Base-by-base conservation (phyloP, 2,888 invertebrate species). In the Eutolmus rufibarbis region DNA sequence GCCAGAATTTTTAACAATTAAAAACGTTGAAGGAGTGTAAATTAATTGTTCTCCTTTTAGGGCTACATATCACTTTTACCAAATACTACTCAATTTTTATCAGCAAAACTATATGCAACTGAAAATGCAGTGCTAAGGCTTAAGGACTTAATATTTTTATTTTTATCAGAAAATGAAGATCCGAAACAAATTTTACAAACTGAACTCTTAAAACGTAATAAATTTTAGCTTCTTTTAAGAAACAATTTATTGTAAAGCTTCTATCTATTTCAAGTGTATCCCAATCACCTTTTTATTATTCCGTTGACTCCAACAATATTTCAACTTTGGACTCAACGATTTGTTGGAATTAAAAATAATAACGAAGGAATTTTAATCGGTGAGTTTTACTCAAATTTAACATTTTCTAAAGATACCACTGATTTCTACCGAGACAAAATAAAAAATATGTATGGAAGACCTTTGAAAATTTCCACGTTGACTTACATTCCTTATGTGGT, bases 291-390 rank as follows among this genome's bases (percentile, higher is more conserved):
- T 16, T 14, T 86, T 86, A 86, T 86, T 16, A 8, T 56, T 5
- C 87, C 88, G 85, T 88, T 81, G 86, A 88, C 87, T 76, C 5
- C 31, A 14, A 51, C n/a, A 12, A 56, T 90, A 90, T 90, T 91
- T 91, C 88, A 91, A 92, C 89, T 90, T 92, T 92, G 92, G 92
- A 92, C 92, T 90, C 92, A 92, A 90, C 92, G 92, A 90, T 92
- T 91, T 90, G 90, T 90, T 90, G 92, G 92, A 87, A 89, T 89
- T 88, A 88, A 89, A 88, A 91, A 91, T 89, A 92, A 91, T 91
- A 90, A 91, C 90, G 90, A 91, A 90, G 91, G 91, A 88, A 88
- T 91, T 87, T 90, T 90, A 88, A 89, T 92, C 89, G 90, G 91
- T 90, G 91, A 91, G 88, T 92, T 90, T 90, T 90, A 90, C 89